Conservation (phyloP, 2,797 vertebrate species). For the Erpetoichthys calabaricus region DNA sequence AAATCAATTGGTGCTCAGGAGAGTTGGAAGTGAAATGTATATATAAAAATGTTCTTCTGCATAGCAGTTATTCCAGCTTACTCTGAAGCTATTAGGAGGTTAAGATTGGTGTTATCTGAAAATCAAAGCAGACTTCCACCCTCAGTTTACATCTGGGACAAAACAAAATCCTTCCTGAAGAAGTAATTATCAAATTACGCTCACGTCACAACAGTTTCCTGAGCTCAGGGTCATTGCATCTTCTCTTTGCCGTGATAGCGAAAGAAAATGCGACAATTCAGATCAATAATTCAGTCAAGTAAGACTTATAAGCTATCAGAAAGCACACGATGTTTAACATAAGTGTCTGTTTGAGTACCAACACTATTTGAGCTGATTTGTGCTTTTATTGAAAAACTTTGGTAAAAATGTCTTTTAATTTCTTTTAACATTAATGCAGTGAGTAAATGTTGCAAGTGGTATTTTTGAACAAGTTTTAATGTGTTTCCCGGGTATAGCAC, state of each 20-base stretch:
- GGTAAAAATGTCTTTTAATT: too few relatives aligned
- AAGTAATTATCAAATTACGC: slow-evolving; percentile 37
- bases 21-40: not conserved
- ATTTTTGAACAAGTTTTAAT: too few relatives aligned
- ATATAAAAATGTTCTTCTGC: not conserved
- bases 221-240: slow-evolving; percentile 28
- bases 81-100: slow-evolving; percentile 11
- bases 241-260: slow-evolving; percentile 27
- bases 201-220: slow-evolving; percentile 26
- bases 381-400: too few relatives aligned
- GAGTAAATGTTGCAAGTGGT: too few relatives aligned
- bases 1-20: not conserved
- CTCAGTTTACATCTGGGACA: slow-evolving; percentile 15
- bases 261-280: slow-evolving; percentile 27
- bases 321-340: slow-evolving; percentile 12
- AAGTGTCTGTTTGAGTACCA: slow-evolving; percentile 18
- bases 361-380: too few relatives aligned
- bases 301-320: slow-evolving; percentile 32
- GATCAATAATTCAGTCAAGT: slow-evolving; percentile 38
- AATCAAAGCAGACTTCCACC: slow-evolving; percentile 17
- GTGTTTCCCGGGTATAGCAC: too few relatives aligned
- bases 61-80: not conserved
- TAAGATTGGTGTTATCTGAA: slow-evolving; percentile 12
- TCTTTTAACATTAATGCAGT: too few relatives aligned
- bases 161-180: slow-evolving; percentile 29